Evolutionary conservation across 2,113 vertebrate genomes (phyloP), one percentile per base, ranked within the genome.

Genomic region (Dipodomys spectabilis): DNA sequence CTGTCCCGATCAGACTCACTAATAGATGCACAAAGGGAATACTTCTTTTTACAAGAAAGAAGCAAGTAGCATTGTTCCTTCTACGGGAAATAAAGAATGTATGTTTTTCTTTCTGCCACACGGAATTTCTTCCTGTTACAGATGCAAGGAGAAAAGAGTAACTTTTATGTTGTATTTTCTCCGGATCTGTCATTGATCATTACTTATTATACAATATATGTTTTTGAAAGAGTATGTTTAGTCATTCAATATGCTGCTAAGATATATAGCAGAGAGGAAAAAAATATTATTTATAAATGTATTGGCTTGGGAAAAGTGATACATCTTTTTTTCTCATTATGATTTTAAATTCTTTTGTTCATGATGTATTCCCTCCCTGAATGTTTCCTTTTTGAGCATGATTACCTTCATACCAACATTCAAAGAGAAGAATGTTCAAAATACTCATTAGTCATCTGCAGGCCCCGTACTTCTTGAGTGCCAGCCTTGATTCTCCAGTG

Each of bases 211-310:
- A 71, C 0, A 60, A 64, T 35, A 69, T 74, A 19, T 80, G 67
- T 65, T 83, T 90, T 74, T 68, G 53, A 89, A 57, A 87, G 13
- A 81, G 35, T 1, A 30, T 85, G 19, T 68, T 90, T 85, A 75
- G 53, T 82, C 19, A 91, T 7, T n/a, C 39, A 73, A 15, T 84
- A 67, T 44, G 22, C 8, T 71, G 25, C 20, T 67, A 86, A 94
- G 53, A 35, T 30, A 2, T 44, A 45, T 44, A 16, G 13, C 45
- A 89, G 25, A 91, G 20, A 91, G 25, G 19, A 20, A 60, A 30
- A 6, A 86, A 62, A 60, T 75, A 89, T 86, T 95, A 86, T 72
- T 93, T 85, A 82, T 12, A 92, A 78, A 78, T 82, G 22, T 71
- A 25, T 83, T 45, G 18, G 2, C 69, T 81, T 86, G 22, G 15